Conservation (phyloP, 2,888 invertebrate species). For the Stegophylla sp. region DNA sequence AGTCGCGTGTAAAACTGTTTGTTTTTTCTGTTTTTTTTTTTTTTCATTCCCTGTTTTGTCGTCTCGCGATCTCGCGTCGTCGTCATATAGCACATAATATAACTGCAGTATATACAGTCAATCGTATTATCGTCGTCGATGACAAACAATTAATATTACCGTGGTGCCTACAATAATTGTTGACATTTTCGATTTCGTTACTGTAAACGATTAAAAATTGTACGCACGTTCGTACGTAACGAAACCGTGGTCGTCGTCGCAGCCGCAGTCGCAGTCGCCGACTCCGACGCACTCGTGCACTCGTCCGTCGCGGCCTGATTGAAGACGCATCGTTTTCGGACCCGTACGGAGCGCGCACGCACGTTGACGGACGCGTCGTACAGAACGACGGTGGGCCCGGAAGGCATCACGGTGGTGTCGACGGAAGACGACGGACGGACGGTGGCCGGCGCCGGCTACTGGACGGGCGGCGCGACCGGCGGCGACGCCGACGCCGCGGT, state of each 20-base stretch:
- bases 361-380: conserved; percentile 48
- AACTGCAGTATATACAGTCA: no score
- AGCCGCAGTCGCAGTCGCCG: no score
- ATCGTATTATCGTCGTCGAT: no score
- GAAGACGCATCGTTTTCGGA: no score
- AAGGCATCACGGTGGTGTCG: conserved; percentile 56
- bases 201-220: no score
- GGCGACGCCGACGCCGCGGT: conserved; percentile 54
- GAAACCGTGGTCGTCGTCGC: background rate
- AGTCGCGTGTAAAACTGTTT: background rate
- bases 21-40: background rate
- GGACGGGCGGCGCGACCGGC: conserved; percentile 57
- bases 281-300: background rate
- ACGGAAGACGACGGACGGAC: conserved; percentile 58
- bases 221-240: no score
- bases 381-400: conserved; percentile 45
- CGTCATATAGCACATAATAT: background rate
- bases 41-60: background rate
- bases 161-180: background rate
- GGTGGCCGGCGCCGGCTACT: conserved; percentile 58
- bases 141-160: no score
- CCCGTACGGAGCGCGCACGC: conserved; percentile 6
- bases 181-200: no score
- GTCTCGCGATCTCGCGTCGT: background rate
- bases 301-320: conserved; percentile 12